Base-by-base conservation (phyloP, 2,888 invertebrate genomes). In the Patella ulyssiponensis region DNA sequence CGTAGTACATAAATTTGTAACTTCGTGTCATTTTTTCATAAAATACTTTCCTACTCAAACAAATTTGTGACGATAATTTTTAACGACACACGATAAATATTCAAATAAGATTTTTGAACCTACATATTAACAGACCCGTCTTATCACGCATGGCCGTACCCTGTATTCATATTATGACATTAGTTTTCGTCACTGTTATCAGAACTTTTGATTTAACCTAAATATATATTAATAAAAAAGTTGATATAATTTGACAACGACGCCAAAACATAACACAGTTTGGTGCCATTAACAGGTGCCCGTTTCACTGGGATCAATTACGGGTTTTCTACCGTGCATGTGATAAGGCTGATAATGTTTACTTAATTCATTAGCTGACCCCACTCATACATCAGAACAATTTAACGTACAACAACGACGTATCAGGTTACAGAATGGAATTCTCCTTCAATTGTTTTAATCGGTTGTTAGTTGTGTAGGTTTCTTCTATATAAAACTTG, bases 361-460 rank as follows among this genome's bases (percentile, higher is more conserved):
- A 64, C 64, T 23, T 23, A 23, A 64, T 23, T 64, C 64, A 64
- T 64, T 64, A 64, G 64, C 3, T 23, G 64, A 64, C 64, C 23
- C 64, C 20, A 20, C 64, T 23, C 23, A 14, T 20, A 64, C 64
- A 64, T 64, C 64, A 64, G 23, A 64, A 64, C 23, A 64, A 64
- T 64, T 64, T 64, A 64, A 9, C 64, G 23, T 64, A 64, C 20
- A 64, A 23, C 20, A 64, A 64, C 64, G 23, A 64, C 20, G 14
- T 23, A 64, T 64, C 64, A 64, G 23, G 64, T 64, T 64, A 64
- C 64, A 20, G 20, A 23, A 64, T 23, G 23, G 64, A 64, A 64
- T 64, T 64, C 64, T 23, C 64, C 11, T 12, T 23, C 64, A 64
- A 64, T 64, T 64, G 64, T 64, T 64, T 64, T 64, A 64, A 64